phyloP scores from a whole-genome alignment of 2,888 invertebrate species.

The Platypus cylindrus region DNA sequence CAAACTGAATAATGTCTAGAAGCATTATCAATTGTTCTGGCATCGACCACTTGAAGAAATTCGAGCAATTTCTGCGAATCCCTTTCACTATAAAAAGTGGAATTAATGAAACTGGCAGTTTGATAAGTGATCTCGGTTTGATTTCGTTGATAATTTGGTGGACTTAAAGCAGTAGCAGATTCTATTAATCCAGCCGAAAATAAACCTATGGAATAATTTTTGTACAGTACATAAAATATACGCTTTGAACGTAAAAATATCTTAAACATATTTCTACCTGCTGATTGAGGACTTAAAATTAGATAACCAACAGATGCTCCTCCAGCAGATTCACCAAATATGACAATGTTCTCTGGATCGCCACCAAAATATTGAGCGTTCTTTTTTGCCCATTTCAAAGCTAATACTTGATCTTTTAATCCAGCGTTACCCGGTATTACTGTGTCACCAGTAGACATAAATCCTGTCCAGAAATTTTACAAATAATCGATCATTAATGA shows the following conservation, averaged over 20 bases:
- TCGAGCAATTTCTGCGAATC: conserved; percentile 6
- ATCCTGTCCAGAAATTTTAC: conserved; percentile 16
- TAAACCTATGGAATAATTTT: conserved; percentile 7
- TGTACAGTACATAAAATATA: no score
- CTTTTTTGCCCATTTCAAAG: conserved; percentile 23
- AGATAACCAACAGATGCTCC: conserved; percentile 24
- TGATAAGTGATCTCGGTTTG: conserved; percentile 8
- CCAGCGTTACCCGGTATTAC: conserved; percentile 26
- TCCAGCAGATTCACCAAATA: conserved; percentile 27
- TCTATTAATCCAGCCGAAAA: conserved; percentile 8
- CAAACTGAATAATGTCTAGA: no score
- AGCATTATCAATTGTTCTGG: conserved; percentile 6
- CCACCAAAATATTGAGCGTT: conserved; percentile 27
- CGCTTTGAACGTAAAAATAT: no score
- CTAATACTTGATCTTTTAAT: conserved; percentile 25
- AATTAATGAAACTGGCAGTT: conserved; percentile 9
- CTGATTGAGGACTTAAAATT: no score
- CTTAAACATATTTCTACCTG: no score
- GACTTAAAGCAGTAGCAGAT: conserved; percentile 6
- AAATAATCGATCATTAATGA: neutral
- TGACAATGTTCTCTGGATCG: conserved; percentile 22
- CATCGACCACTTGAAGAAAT: conserved; percentile 6
- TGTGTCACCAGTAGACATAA: conserved; percentile 25
- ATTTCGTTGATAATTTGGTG: conserved; percentile 12
- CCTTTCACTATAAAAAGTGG: conserved; percentile 4